phyloP scores from a whole-genome alignment of 2,797 vertebrate species.

The Odontamblyopus rebecca region DNA sequence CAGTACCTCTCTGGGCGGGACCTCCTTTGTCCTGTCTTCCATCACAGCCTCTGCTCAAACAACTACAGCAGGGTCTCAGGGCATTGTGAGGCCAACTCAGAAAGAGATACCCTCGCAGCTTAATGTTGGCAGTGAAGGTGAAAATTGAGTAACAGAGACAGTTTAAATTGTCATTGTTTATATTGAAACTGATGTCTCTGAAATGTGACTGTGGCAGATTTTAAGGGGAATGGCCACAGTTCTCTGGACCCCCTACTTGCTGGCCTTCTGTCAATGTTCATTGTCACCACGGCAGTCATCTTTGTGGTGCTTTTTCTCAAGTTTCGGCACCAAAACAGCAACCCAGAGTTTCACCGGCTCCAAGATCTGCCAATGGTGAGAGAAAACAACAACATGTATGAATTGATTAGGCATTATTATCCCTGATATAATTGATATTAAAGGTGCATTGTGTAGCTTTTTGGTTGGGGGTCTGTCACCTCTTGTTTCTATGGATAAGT shows the following conservation, averaged over 20 bases:
- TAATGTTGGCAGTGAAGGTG: slow-evolving; percentile 76
- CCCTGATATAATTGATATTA: not conserved
- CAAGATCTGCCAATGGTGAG: slow-evolving; percentile 91
- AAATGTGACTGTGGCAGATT: slow-evolving; percentile 40
- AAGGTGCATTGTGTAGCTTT: not conserved
- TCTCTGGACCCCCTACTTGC: slow-evolving; percentile 85
- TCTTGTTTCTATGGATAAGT: no score
- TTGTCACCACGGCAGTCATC: slow-evolving; percentile 82
- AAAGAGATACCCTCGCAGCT: slow-evolving; percentile 65
- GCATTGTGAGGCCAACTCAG: slow-evolving; percentile 39
- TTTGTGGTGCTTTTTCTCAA: slow-evolving; percentile 84
- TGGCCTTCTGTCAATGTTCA: slow-evolving; percentile 83
- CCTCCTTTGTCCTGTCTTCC: slow-evolving; percentile 25
- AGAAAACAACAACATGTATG: slow-evolving; percentile 4
- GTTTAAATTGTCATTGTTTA: not conserved
- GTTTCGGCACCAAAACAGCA: slow-evolving; percentile 79
- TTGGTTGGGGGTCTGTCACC: no score
- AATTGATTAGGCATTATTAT: not conserved
- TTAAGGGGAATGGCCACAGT: slow-evolving; percentile 28
- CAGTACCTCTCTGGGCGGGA: slow-evolving; percentile 17
- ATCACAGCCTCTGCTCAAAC: slow-evolving; percentile 18
- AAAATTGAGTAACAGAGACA: not conserved
- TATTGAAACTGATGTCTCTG: not conserved
- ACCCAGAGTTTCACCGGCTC: slow-evolving; percentile 87
- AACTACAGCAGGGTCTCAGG: slow-evolving; percentile 27